Evolutionary conservation across 2,888 invertebrate species (phyloP).

Genomic region (Hanleya hanleyi): DNA sequence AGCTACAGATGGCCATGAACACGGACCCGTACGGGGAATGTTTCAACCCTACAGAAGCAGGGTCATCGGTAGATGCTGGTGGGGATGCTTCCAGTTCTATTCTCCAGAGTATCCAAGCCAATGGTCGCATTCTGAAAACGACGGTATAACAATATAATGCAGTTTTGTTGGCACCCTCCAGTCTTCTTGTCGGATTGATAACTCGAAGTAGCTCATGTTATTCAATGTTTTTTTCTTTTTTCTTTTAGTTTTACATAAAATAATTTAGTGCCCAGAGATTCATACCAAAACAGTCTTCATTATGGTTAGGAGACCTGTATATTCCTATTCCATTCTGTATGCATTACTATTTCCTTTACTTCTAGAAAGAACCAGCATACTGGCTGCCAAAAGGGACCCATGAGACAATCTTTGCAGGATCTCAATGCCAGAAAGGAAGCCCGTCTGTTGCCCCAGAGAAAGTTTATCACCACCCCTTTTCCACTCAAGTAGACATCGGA

Average conservation of each 20-base stretch:
- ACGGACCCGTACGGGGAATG: constrained; percentile 37
- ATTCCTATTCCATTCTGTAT: no score
- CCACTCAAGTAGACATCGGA: constrained; percentile 38
- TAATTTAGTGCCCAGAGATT: no score
- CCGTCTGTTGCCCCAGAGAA: constrained; percentile 30
- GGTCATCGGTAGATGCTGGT: constrained; percentile 31
- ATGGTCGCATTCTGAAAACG: constrained; percentile 26
- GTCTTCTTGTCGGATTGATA: no score
- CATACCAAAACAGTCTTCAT: no score
- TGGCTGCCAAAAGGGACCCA: constrained; percentile 33
- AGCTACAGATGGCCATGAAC: constrained; percentile 44
- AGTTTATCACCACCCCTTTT: constrained; percentile 36
- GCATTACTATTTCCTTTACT: no score
- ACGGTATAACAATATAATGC: no score
- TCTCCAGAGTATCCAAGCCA: constrained; percentile 27
- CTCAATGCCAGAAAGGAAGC: constrained; percentile 19
- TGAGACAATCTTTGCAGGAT: constrained; percentile 5
- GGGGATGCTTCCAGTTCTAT: constrained; percentile 27
- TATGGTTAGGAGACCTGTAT: no score
- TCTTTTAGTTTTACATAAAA: no score
- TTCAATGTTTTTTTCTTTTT: no score
- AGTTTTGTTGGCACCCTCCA: no score
- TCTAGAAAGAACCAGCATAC: constrained; percentile 40
- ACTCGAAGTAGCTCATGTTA: no score
- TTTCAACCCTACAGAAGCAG: constrained; percentile 48